Evolutionary conservation across 2,888 invertebrate genomes (phyloP).

Genomic region (Acheta domesticus): DNA sequence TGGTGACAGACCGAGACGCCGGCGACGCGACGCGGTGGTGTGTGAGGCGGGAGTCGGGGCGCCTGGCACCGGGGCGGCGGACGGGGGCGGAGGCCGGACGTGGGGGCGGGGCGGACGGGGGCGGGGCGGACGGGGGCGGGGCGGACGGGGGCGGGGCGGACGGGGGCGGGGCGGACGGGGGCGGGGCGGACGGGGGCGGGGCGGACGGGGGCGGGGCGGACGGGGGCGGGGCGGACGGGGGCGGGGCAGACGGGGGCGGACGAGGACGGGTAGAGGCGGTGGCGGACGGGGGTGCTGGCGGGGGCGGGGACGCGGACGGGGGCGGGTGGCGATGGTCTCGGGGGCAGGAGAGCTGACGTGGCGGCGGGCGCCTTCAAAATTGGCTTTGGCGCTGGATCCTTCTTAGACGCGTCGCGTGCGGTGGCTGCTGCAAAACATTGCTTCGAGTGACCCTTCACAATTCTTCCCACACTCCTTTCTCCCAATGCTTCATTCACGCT

Average conservation of each 20-base stretch:
- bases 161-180: not conserved
- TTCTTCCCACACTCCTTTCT: too few relatives aligned
- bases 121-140: not conserved
- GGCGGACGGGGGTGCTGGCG: not conserved
- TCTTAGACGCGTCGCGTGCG: too few relatives aligned
- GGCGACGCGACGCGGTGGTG: not conserved
- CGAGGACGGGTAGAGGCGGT: not conserved
- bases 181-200: not conserved
- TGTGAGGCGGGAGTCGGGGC: fast-evolving
- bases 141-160: not conserved
- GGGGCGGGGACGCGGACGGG: not conserved
- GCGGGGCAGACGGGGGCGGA: not conserved
- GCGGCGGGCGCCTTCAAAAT: not conserved
- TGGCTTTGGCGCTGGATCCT: too few relatives aligned
- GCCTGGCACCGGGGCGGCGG: too few relatives aligned
- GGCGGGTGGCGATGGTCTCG: not conserved
- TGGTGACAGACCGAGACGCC: not conserved
- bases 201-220: not conserved
- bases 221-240: not conserved
- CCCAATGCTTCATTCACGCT: too few relatives aligned
- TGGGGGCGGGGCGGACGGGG: not conserved
- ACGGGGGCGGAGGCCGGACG: not conserved
- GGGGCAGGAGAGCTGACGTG: too few relatives aligned
- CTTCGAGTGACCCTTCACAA: too few relatives aligned
- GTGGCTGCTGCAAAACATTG: too few relatives aligned